Percentiles rank a stretch among this genome's conserved stretches.
These are phyloP conservation scores for Notechis scutatus DNA, from an alignment of 2,113 vertebrate species.

Conservation along the genomic window DNA sequence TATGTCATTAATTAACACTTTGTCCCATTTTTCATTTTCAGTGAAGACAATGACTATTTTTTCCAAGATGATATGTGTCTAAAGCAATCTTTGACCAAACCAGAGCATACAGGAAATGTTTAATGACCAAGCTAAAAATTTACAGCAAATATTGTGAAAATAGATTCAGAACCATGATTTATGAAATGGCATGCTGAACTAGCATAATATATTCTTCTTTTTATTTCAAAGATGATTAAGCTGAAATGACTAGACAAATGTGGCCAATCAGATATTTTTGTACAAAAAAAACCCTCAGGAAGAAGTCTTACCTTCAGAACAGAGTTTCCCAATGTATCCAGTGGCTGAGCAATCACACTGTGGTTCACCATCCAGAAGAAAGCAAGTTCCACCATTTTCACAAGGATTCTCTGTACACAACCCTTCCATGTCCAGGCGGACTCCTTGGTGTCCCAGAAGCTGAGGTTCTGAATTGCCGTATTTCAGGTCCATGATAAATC, in stretches of 20 bases:
- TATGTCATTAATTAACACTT: not conserved
- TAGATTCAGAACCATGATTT: not conserved
- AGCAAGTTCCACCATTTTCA: constrained; percentile 93
- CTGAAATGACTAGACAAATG: constrained; percentile 5
- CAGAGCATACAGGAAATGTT: not conserved
- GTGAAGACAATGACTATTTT: constrained; percentile 8
- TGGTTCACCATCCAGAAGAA: constrained; percentile 84
- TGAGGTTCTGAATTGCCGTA: constrained; percentile 87
- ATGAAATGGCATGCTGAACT: not conserved
- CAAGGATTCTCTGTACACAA: constrained; percentile 90
- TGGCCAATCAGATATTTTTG: not conserved
- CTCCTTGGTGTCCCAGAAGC: constrained; percentile 85
- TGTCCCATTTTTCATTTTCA: constrained; percentile 11
- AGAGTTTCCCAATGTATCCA: constrained; percentile 88
- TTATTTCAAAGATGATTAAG: not conserved
- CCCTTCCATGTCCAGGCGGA: constrained; percentile 86
- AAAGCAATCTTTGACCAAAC: not conserved
- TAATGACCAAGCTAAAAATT: not conserved
- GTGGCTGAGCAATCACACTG: constrained; percentile 95
- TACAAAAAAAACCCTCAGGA: not conserved
- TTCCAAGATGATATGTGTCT: not conserved
- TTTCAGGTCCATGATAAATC: constrained; percentile 89
- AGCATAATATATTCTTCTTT: not conserved
- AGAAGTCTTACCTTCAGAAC: constrained; percentile 89
- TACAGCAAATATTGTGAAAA: not conserved